Conservation (phyloP, 2,797 vertebrate genomes). For the Paedocypris micromegethes region DNA sequence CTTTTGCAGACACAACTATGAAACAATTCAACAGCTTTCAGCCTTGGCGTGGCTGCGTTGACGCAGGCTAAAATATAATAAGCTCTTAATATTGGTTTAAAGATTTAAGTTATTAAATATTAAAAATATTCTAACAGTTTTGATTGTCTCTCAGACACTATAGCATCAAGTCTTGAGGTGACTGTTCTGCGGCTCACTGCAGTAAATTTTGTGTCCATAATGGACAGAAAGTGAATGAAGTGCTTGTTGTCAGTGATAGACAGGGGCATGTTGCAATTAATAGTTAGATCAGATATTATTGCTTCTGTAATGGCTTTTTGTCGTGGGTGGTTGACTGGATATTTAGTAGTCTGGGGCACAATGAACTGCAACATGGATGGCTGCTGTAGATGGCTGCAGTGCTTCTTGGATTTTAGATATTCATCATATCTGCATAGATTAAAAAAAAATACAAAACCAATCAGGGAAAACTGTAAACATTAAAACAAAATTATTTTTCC, state of each 20-base stretch:
- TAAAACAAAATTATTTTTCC: no score
- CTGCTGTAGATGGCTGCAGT: neutral
- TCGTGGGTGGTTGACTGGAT: slow-evolving; percentile 15
- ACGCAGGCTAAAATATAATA: no score
- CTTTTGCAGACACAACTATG: no score
- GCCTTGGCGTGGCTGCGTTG: no score
- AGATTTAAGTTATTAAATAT: no score
- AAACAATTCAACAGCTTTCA: no score
- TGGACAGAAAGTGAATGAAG: slow-evolving; percentile 7
- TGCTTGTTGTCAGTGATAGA: slow-evolving; percentile 23
- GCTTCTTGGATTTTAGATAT: slow-evolving; percentile 1
- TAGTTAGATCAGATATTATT: slow-evolving; percentile 34
- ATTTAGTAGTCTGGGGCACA: neutral
- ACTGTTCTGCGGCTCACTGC: neutral
- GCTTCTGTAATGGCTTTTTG: slow-evolving; percentile 39
- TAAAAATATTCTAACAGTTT: no score
- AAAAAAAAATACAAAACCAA: neutral
- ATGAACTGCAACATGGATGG: neutral
- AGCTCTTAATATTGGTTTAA: no score
- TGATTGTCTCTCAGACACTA: slow-evolving; percentile 13
- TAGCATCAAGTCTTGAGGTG: slow-evolving; percentile 2
- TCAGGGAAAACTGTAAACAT: no score
- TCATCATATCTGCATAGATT: slow-evolving; percentile 1
- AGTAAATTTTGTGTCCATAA: slow-evolving; percentile 3
- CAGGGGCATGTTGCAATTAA: slow-evolving; percentile 36